Base-by-base conservation (phyloP, 92 coral and sea anemone genomes). In the Montipora capitata region DNA sequence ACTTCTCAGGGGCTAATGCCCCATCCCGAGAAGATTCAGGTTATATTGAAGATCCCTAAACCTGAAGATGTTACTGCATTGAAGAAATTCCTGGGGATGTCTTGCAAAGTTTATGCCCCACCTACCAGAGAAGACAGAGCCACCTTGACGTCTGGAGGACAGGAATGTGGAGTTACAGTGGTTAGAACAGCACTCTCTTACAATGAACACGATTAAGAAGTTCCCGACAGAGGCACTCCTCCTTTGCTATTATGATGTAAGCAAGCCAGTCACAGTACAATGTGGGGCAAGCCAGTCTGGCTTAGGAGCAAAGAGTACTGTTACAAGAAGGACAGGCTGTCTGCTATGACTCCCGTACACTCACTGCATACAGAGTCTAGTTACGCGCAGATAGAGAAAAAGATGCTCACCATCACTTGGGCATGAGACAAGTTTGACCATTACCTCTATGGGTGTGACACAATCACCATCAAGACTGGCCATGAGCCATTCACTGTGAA, bases 61-160 rank as follows among this genome's bases (percentile, higher is more conserved):
- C 27, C 27, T 20, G 27, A 20, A 20, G 27, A 20, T 20, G 77
- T 85, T 67, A 41, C 78, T 6, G 86, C 84, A 16, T 72, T 90
- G 48, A 80, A 80, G 78, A 11, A 83, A 35, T 85, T 85, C 61
- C 64, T 91, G 63, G 94, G 85, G 75, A 91, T 91, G 88, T 39
- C 86, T 85, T 40, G 82, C 90, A 38, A 90, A 90, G 81, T 90
- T 85, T 81, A 35, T 85, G 87, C 94, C 90, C 40, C 79, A 75
- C 76, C 75, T 86, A 38, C 76, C 86, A 9, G 91, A 91, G 78
- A 82, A 80, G 87, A 91, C 91, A 8, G 84, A 80, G 61, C 91
- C 87, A 51, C 84, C 85, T 7, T 27, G 72, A 66, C 72, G 48
- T 10, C 49, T 68, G 45, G 73, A 86, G 13, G 83, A 84, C 85